Conservation (phyloP, 2,113 vertebrate genomes). For the Myrmecophaga tridactyla region DNA sequence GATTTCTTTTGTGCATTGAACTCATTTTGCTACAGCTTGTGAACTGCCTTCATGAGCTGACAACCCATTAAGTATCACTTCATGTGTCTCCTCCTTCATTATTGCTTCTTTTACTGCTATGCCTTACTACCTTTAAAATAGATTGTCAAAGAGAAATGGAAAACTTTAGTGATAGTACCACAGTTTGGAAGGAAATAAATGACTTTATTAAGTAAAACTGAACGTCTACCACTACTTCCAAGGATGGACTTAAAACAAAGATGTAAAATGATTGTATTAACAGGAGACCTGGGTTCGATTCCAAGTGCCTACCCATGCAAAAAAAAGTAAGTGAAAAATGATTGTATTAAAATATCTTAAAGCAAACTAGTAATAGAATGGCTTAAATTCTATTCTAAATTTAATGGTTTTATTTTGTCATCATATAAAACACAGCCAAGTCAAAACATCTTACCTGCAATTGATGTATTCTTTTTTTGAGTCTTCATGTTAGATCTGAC, state of each 20-base stretch:
- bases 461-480: background rate
- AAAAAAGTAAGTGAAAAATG: background rate
- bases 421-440: background rate
- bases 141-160: slow-evolving; percentile 76
- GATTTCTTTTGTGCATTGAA: slow-evolving; percentile 82
- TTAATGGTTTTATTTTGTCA: slow-evolving; percentile 48
- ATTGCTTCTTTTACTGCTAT: slow-evolving; percentile 80
- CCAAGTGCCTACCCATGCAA: too few relatives aligned
- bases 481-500: background rate
- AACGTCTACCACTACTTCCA: slow-evolving; percentile 56
- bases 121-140: slow-evolving; percentile 81
- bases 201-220: slow-evolving; percentile 60
- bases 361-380: slow-evolving; percentile 37
- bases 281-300: too few relatives aligned
- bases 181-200: slow-evolving; percentile 72
- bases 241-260: slow-evolving; percentile 26
- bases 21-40: slow-evolving; percentile 79
- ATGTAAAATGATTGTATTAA: slow-evolving; percentile 29
- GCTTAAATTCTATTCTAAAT: slow-evolving; percentile 44
- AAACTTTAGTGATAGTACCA: slow-evolving; percentile 57
- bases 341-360: slow-evolving; percentile 50
- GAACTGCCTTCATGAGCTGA: slow-evolving; percentile 78
- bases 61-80: slow-evolving; percentile 81
- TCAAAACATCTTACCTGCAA: slow-evolving; percentile 17
- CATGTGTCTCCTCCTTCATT: slow-evolving; percentile 80